These are phyloP conservation scores for Dryobates pubescens DNA, from an alignment of 2,797 vertebrate species.

Conservation along the genomic window DNA sequence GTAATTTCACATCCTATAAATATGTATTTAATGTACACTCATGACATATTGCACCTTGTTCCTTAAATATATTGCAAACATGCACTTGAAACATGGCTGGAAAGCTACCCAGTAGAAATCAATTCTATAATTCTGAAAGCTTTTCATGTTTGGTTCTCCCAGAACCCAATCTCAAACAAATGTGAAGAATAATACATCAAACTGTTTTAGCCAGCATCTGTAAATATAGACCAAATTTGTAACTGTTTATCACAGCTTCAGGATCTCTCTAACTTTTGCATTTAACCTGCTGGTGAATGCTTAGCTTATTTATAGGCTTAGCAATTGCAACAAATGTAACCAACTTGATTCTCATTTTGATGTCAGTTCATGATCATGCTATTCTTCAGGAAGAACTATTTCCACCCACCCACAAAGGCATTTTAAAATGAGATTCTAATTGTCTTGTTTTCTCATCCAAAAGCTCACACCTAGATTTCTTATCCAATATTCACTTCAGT, in stretches of 20 bases:
- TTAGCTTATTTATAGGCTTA: neutral
- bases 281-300: neutral
- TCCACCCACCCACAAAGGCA: neutral
- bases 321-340: neutral
- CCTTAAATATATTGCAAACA: neutral
- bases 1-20: neutral
- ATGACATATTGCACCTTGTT: neutral
- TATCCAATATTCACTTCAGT: neutral
- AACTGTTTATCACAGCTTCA: neutral
- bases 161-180: neutral
- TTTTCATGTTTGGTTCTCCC: neutral
- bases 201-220: neutral
- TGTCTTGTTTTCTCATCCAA: neutral
- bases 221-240: neutral
- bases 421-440: neutral
- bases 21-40: neutral
- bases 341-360: neutral
- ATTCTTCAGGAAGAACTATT: neutral
- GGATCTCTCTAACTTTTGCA: neutral
- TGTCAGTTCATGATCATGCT: neutral
- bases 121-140: neutral
- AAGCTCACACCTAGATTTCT: neutral
- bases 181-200: neutral
- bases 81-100: too few species aligned
- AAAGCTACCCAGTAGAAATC: too few species aligned